Percentiles rank a stretch among this genome's conserved stretches.
Conservation (phyloP, 2,113 vertebrate species). For the Boulengerochromis microlepis region DNA sequence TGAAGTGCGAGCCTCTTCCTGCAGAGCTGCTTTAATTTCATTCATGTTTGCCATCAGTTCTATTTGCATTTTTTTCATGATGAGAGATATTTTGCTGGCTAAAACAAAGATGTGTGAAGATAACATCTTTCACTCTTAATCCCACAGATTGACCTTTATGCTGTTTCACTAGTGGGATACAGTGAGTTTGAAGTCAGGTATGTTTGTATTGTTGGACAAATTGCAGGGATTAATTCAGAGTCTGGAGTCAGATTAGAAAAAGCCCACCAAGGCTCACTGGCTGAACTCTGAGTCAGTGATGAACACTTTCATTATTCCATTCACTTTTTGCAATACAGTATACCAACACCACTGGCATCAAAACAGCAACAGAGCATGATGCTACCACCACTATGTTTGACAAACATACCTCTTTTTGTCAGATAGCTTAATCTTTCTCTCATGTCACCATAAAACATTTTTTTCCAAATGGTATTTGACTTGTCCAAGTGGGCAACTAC, state of each 20-base stretch:
- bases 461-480: not conserved
- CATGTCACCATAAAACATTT: not conserved
- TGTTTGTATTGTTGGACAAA: not conserved
- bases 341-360: not conserved
- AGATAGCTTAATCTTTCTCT: not conserved
- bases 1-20: not conserved
- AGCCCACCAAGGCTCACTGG: not conserved
- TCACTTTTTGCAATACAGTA: not conserved
- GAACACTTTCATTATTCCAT: not conserved
- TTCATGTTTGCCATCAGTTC: not conserved
- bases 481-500: not conserved
- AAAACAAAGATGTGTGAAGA: not conserved
- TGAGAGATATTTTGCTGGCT: not conserved
- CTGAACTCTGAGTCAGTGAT: not conserved
- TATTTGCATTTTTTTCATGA: not conserved
- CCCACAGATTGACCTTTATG: not conserved
- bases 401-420: not conserved
- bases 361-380: not conserved
- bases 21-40: not conserved
- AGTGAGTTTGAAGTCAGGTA: not conserved
- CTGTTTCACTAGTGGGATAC: not conserved
- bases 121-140: not conserved
- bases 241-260: not conserved
- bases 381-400: not conserved
- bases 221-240: not conserved